Evolutionary conservation across 2,113 vertebrate genomes (phyloP), one percentile per base, ranked within the genome.

Genomic region (Hyaena hyaena): DNA sequence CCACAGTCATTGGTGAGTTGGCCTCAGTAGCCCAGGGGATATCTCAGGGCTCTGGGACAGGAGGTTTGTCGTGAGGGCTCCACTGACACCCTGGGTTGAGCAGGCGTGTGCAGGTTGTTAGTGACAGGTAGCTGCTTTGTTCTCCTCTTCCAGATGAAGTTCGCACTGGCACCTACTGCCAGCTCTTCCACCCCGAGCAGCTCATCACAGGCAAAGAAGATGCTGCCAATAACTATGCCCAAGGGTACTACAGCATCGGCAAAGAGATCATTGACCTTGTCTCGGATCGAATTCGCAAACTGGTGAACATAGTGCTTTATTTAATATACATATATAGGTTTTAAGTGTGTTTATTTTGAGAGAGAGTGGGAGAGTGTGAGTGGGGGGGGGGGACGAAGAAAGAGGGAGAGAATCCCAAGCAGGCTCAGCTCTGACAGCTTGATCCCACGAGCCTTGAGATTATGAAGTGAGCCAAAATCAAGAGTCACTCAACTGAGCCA

Each of bases 241-340:
- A 99, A 0, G 99, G 99, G 35, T 99, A 99, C 96, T 99, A 99
- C 98, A 99, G 99, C 96, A 99, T 99, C 43, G 99, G 99, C 96
- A 99, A 99, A 88, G 99, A 99, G 97, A 99, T 99, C 96, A 99
- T 99, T 88, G 99, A 99, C 96, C 97, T 99, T 50, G 99, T 99
- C 33, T 96, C 99, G 92, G 99, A 99, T 98, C 98, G 99, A 93
- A 98, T 99, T 93, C 99, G 99, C n/a, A 99, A 99, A 95, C 98
- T 99, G 99, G 99, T 99, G 94, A 73, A 97, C 94, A 83, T 21
- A 58, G 26, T 69, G 19, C 66, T 90, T 85, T 28, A 28, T 79
- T 91, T n/a, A 61, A 66, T 55, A 55, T 19, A 55, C 16, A 55
- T 55, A 55, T 55, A 17, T 39, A 55, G 19, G 19, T 58, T 23